phyloP scores from a whole-genome alignment of 2,888 invertebrate genomes.

The Drosophila pseudotakahashii region DNA sequence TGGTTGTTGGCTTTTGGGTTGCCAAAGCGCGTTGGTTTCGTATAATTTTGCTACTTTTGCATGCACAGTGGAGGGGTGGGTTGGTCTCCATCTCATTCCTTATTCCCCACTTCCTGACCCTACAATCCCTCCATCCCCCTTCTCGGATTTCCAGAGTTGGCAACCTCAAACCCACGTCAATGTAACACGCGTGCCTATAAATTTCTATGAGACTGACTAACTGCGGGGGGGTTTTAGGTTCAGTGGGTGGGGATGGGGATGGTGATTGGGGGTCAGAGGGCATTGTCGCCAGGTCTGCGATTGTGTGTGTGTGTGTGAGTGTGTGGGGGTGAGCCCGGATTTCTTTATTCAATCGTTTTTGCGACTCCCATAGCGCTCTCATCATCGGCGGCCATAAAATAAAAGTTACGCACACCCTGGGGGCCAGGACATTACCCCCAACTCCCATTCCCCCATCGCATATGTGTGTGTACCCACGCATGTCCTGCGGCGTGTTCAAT shows the following conservation, averaged over 20 bases:
- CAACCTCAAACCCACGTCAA: constrained; percentile 47
- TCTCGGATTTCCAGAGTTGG: constrained; percentile 5
- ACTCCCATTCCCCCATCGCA: no score
- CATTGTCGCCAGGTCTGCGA: constrained; percentile 64
- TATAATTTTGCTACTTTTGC: constrained; percentile 60
- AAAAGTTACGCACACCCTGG: constrained; percentile 80
- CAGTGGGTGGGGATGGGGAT: constrained; percentile 5
- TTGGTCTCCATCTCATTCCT: neutral
- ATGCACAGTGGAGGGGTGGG: constrained; percentile 12
- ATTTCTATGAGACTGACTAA: constrained; percentile 55
- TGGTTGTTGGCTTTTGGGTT: constrained; percentile 22
- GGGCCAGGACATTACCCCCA: constrained; percentile 62
- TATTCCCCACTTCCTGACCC: constrained; percentile 4
- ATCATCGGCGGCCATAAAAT: constrained; percentile 79
- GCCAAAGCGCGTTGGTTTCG: constrained; percentile 41
- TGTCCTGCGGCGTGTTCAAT: constrained; percentile 53
- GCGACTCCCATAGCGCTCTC: constrained; percentile 72
- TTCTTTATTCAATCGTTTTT: constrained; percentile 76
- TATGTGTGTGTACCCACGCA: constrained; percentile 21
- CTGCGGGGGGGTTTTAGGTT: constrained; percentile 4
- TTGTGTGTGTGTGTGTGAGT: neutral
- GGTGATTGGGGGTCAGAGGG: constrained; percentile 23
- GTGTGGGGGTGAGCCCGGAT: constrained; percentile 48
- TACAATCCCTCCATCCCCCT: neutral
- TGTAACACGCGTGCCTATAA: constrained; percentile 68